These are phyloP conservation scores for Diadema setosum DNA, from an alignment of 35 echinoderm and acorn worm species.

Conservation along the genomic window DNA sequence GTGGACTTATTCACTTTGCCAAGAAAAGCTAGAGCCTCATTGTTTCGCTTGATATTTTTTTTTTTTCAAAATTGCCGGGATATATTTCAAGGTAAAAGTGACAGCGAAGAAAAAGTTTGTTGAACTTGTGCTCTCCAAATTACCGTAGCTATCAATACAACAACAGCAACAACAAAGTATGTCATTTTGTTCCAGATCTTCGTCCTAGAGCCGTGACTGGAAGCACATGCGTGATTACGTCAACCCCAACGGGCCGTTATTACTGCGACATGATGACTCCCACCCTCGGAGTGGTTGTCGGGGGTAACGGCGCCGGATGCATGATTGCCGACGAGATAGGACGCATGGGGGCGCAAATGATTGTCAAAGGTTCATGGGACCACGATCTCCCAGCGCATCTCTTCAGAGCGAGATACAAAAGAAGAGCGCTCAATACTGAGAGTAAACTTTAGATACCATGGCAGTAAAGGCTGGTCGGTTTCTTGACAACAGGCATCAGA, in stretches of 20 bases:
- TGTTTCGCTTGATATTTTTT: no score
- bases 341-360: conserved; percentile 74
- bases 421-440: no score
- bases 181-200: background rate
- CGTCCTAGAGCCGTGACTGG: background rate
- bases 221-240: background rate
- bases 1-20: no score
- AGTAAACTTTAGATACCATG: no score
- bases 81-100: no score
- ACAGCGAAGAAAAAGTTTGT: background rate
- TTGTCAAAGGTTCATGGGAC: conserved; percentile 56
- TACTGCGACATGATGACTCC: conserved; percentile 72
- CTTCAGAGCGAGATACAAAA: conserved; percentile 38
- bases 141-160: background rate
- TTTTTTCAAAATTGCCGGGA: background rate
- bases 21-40: no score
- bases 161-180: background rate
- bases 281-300: conserved; percentile 50
- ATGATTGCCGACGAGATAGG: conserved; percentile 63
- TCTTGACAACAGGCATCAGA: no score
- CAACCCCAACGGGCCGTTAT: conserved; percentile 28
- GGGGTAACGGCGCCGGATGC: conserved; percentile 63
- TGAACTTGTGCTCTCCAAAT: background rate
- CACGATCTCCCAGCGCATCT: conserved; percentile 48
- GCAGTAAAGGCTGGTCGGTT: no score